Evolutionary conservation across 2,888 invertebrate species (phyloP).

Genomic region (Perithous albicinctus): DNA sequence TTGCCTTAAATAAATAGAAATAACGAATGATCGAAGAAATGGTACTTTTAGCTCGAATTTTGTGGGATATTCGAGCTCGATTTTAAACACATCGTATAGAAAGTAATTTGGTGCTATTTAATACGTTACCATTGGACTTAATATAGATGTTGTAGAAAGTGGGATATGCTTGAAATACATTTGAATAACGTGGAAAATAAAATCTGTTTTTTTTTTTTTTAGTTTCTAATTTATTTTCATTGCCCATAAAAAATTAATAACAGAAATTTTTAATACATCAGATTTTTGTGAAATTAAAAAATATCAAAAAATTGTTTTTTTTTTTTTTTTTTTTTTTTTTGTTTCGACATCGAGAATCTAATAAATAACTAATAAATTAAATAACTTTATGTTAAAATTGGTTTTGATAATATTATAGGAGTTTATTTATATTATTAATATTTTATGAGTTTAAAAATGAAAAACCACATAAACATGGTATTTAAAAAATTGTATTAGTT

Average conservation of each 20-base stretch:
- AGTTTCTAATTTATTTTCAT: background rate
- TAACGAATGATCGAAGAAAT: background rate
- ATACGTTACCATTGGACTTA: slow-evolving; percentile 21
- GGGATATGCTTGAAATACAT: slow-evolving; percentile 23
- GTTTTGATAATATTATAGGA: too few species aligned
- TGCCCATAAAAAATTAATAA: background rate
- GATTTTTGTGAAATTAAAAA: too few species aligned
- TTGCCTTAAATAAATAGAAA: slow-evolving; percentile 26
- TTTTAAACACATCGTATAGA: slow-evolving; percentile 17
- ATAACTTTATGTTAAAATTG: too few species aligned
- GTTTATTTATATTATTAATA: too few species aligned
- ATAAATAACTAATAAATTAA: too few species aligned
- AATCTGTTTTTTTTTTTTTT: background rate
- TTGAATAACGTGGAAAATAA: background rate
- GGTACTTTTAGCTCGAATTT: background rate
- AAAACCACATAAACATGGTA: too few species aligned
- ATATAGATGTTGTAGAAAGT: slow-evolving; percentile 24
- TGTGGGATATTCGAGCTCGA: slow-evolving; percentile 5
- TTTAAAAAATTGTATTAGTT: too few species aligned
- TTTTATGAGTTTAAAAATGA: too few species aligned
- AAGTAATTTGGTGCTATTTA: slow-evolving; percentile 20
- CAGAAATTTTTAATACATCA: too few species aligned
- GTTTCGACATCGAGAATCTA: too few species aligned
- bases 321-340: background rate
- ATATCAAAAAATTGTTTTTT: too few species aligned